Evolutionary conservation across 2,888 invertebrate species (phyloP), one percentile per base, ranked within the genome.

Genomic region (Coleophora flavipennella): DNA sequence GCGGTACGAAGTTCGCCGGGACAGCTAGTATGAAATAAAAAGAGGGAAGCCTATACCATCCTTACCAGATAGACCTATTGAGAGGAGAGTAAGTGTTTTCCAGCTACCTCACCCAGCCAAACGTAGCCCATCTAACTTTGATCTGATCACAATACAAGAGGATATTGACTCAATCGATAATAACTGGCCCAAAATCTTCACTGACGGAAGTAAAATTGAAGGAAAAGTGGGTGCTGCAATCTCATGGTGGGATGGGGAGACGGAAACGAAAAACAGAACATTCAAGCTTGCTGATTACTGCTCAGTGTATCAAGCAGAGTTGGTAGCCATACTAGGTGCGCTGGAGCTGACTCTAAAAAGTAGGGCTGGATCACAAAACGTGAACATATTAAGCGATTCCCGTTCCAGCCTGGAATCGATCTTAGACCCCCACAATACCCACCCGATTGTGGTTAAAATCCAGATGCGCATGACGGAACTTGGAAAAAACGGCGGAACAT

Each of bases 21-120:
- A n/a, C n/a, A n/a, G n/a, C 1, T 35, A 48, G 1, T 49, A 40
- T 13, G 12, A 35, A n/a, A 9, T 9, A 4, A 33, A 12, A 12
- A 4, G 13, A 12, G 33, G 33, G 4, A 13, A 33, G 9, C 13
- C 33, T 1, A 33, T 33, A n/a, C 1, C 4, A 2, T 9, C 12
- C 3, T 12, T 33, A 9, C 33, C 33, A 12, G 38, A 29, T 1
- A 13, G 35, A 14, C 13, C 31, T 10, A 25, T 39, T 4, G 38
- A 44, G 31, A n/a, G 2, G 4, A 34, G 33, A 11, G 20, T 29
- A 11, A 35, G 11, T 1, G 25, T 13, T 12, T 31, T 31, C 1
- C n/a, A 12, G 10, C 1, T 11, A 4, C 8, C 8, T 1, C 29
- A 29, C 8, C 29, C 29, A 2, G 10, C 9, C 4, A 10, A 29